Evolutionary conservation across 2,888 invertebrate species (phyloP), one percentile per base, ranked within the genome.

Genomic region (Platypus cylindrus): DNA sequence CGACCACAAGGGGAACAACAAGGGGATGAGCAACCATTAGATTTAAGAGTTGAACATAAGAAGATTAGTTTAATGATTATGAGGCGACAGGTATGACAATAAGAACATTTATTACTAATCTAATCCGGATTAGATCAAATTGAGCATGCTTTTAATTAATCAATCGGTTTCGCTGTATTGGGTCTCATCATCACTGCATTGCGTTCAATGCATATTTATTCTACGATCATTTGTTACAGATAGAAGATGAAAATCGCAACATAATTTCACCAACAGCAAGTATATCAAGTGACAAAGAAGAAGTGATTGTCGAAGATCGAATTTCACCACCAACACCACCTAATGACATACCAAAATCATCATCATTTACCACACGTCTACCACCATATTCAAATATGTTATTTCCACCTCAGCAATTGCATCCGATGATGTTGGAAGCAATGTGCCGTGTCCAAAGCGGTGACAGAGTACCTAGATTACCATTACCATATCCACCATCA

Each of bases 221-320:
- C n/a, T n/a, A n/a, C n/a, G n/a, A 24, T 24, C 12, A 30, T 34
- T 18, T 7, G 3, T 39, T 37, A 9, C 35, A 44, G 44, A 35
- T 44, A n/a, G 80, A 85, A 60, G 87, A 87, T 61, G 87, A 87
- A 63, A 87, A 87, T 62, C 79, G 83, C 58, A 87, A 87, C 62
- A 68, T 86, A 42, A 80, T 86, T 45, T 71, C 73, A 18, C 71
- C 73, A 13, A 66, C 70, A 30, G 60, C 59, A 36, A 61, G 60
- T 41, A 58, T 54, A 28, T 54, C 44, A 32, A 60, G 59, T 48
- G 58, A 56, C 33, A 60, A 60, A 43, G 54, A 55, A 36, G 57
- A 55, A 34, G 54, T 53, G 5, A 50, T 53, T 34, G 53, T 54
- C 7, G 55, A 54, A 35, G 58, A 57, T 37, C 51, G 53, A 17